These are phyloP conservation scores for Eulemur mongoz DNA, from an alignment of 2,797 vertebrate genomes.

Conservation along the genomic window DNA sequence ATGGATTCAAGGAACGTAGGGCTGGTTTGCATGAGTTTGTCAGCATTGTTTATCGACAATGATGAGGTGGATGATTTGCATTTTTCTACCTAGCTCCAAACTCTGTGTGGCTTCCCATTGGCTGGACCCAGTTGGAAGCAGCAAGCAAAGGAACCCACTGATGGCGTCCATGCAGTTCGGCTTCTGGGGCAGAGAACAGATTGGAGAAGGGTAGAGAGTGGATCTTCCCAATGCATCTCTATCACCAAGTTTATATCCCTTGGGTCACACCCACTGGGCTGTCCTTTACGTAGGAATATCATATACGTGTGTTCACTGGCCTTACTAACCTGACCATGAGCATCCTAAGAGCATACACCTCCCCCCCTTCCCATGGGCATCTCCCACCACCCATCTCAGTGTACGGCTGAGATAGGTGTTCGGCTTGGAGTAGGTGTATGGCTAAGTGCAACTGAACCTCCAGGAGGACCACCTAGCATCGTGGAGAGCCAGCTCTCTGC, in stretches of 20 bases:
- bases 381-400: neutral
- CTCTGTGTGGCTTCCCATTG: neutral
- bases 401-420: neutral
- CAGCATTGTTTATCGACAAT: neutral
- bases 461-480: neutral
- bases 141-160: neutral
- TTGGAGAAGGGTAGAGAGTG: neutral
- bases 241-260: neutral
- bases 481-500: neutral
- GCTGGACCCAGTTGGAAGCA: neutral
- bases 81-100: neutral
- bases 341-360: neutral
- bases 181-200: neutral
- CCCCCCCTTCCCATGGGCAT: neutral
- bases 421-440: accelerated
- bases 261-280: neutral
- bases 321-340: neutral
- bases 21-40: neutral
- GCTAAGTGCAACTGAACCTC: neutral
- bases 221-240: too few relatives aligned
- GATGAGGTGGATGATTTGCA: neutral
- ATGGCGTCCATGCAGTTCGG: neutral
- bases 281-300: neutral
- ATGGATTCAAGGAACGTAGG: neutral
- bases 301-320: neutral